These are phyloP conservation scores for Garrulus glandarius DNA, from an alignment of 2,797 vertebrate genomes.

Conservation along the genomic window DNA sequence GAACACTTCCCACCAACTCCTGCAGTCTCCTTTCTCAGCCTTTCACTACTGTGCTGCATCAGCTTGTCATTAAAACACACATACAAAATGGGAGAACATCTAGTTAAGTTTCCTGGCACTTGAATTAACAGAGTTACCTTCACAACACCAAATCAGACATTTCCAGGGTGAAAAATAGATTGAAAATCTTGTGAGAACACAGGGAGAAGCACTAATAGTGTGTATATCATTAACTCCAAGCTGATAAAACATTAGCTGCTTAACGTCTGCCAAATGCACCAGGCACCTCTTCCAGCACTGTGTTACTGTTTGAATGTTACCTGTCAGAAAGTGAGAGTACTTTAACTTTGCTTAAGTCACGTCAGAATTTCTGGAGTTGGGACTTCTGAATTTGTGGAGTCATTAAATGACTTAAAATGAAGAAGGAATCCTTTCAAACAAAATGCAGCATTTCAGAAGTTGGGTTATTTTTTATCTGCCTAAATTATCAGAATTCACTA, in stretches of 20 bases:
- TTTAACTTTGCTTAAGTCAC: not conserved
- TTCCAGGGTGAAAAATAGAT: not conserved
- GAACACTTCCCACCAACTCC: not conserved
- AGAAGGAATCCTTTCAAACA: not conserved
- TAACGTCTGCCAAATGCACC: not conserved
- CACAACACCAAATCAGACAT: not conserved
- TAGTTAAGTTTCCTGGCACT: not conserved
- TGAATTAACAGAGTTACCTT: not conserved
- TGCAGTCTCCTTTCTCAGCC: not conserved
- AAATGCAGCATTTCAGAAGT: not conserved
- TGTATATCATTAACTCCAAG: constrained; percentile 41
- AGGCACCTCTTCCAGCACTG: not conserved
- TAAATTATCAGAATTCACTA: not conserved
- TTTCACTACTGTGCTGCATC: not conserved
- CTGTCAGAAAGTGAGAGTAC: not conserved
- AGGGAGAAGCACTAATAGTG: not conserved
- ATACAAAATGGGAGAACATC: not conserved
- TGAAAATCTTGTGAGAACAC: not conserved
- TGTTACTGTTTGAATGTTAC: not conserved
- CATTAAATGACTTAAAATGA: not conserved
- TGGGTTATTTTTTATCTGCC: not conserved
- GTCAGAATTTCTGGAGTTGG: not conserved
- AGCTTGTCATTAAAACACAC: not conserved
- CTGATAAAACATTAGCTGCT: constrained; percentile 47
- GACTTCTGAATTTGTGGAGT: not conserved